Percentiles rank a stretch among this genome's conserved stretches.
phyloP scores from a whole-genome alignment of 2,888 invertebrate species.

The Himalopsyche tibetana region DNA sequence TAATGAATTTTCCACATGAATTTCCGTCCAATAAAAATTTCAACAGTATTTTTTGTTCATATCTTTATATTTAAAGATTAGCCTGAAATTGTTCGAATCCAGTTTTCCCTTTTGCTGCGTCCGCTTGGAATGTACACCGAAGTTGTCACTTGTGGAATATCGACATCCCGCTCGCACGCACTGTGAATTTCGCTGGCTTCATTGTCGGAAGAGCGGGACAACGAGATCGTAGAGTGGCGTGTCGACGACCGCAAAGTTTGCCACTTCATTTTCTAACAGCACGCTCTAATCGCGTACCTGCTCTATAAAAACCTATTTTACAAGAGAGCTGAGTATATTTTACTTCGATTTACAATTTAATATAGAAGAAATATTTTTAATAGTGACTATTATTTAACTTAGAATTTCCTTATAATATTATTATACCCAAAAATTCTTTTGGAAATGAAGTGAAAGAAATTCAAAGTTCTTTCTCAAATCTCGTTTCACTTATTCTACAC shows the following conservation, averaged over 20 bases:
- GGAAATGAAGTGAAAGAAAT: too few species aligned
- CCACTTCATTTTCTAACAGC: slow-evolving; percentile 30
- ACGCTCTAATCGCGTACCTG: slow-evolving; percentile 22
- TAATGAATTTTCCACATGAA: too few species aligned
- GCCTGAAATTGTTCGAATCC: slow-evolving; percentile 3
- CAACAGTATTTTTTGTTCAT: neutral
- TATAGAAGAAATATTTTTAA: too few species aligned
- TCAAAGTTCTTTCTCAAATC: too few species aligned
- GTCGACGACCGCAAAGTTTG: slow-evolving; percentile 26
- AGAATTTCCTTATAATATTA: too few species aligned
- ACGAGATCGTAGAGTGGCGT: neutral
- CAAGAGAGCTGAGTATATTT: too few species aligned
- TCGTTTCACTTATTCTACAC: too few species aligned
- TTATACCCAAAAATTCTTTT: too few species aligned
- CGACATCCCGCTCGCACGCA: neutral
- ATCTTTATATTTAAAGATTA: neutral
- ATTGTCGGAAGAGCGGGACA: slow-evolving; percentile 12
- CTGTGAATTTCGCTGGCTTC: neutral
- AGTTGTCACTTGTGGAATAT: neutral
- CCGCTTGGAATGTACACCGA: neutral
- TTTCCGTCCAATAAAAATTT: neutral
- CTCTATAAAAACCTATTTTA: neutral
- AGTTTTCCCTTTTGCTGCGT: slow-evolving; percentile 13
- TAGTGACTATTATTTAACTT: too few species aligned
- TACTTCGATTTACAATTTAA: too few species aligned